Percentiles rank a stretch among this genome's conserved stretches.
These are phyloP conservation scores for Leucosticte australis DNA, from an alignment of 2,113 vertebrate genomes.

Conservation along the genomic window DNA sequence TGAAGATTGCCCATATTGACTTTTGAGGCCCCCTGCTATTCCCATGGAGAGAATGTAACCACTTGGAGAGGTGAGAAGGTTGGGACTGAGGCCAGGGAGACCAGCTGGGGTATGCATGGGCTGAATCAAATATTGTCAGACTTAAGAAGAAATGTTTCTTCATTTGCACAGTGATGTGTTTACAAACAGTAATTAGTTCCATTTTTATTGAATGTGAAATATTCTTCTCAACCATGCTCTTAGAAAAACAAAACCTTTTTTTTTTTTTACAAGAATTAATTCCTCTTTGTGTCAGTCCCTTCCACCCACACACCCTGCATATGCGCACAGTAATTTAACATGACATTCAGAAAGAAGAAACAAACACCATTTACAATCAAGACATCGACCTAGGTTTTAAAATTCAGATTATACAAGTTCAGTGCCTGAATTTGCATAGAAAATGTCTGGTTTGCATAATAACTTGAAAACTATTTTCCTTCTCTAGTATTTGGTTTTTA, in stretches of 20 bases:
- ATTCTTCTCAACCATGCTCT: neutral
- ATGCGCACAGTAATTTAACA: neutral
- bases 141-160: neutral
- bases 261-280: neutral
- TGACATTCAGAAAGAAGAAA: conserved; percentile 45
- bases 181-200: neutral
- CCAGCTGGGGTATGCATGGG: neutral
- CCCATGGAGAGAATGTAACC: neutral
- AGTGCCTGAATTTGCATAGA: conserved; percentile 23
- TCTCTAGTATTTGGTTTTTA: conserved; percentile 21
- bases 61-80: neutral
- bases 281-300: neutral
- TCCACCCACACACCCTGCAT: neutral
- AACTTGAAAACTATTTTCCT: conserved; percentile 13
- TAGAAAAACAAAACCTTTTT: neutral
- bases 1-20: conserved; percentile 11
- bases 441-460: conserved; percentile 43
- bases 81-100: neutral
- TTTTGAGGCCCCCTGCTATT: neutral
- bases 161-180: conserved; percentile 8
- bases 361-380: conserved; percentile 44
- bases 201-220: neutral
- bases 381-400: conserved; percentile 28
- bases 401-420: conserved; percentile 46
- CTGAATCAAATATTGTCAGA: neutral